Conservation (phyloP, 2,113 vertebrate genomes). For the Cathartes aura region DNA sequence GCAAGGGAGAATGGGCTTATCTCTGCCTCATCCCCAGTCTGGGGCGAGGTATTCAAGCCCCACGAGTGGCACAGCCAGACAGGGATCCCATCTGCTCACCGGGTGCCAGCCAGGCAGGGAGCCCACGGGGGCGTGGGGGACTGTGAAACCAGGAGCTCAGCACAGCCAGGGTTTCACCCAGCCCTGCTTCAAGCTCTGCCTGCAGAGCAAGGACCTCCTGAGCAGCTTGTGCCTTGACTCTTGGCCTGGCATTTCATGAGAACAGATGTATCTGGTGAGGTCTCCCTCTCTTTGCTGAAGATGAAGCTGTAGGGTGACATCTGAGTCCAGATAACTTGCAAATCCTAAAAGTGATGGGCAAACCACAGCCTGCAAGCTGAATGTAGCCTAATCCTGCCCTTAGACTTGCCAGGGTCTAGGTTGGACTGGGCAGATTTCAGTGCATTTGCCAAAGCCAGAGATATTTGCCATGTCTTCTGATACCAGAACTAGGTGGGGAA, state of each 20-base stretch:
- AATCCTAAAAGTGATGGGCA: background rate
- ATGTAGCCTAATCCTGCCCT: background rate
- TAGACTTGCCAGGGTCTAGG: background rate
- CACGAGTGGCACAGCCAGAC: background rate
- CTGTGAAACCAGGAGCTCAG: background rate
- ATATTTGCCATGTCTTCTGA: background rate
- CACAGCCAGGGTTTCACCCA: fast-evolving
- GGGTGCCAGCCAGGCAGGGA: background rate
- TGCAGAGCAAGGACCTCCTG: background rate
- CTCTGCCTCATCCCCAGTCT: background rate
- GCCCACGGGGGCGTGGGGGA: too few relatives aligned
- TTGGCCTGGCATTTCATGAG: background rate
- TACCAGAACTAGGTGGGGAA: background rate
- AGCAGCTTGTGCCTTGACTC: background rate
- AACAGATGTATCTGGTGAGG: background rate
- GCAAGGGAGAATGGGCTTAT: background rate
- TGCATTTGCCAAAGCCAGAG: background rate
- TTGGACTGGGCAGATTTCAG: background rate
- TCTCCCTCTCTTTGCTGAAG: background rate
- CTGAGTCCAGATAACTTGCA: background rate
- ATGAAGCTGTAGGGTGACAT: background rate
- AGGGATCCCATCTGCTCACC: background rate
- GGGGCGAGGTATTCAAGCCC: background rate
- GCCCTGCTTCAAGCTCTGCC: background rate
- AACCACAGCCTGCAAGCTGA: background rate